Evolutionary conservation across 2,113 vertebrate species (phyloP).

Genomic region (Eretmochelys imbricata): DNA sequence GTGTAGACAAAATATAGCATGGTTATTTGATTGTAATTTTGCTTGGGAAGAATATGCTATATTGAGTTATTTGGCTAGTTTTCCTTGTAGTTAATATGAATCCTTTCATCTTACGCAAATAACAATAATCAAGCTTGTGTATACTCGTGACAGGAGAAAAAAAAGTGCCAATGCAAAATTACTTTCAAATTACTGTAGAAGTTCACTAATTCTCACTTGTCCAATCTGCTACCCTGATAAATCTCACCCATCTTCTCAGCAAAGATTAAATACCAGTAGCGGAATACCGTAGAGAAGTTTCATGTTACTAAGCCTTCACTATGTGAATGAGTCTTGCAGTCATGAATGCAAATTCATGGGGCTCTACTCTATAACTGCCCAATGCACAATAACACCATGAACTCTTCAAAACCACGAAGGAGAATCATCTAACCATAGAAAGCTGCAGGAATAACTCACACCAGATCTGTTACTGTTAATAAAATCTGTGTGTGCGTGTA

Average conservation of each 20-base stretch:
- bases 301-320: background rate
- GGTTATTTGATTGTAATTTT: background rate
- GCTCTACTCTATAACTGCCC: background rate
- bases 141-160: background rate
- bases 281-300: background rate
- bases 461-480: background rate
- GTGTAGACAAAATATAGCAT: background rate
- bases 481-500: background rate
- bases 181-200: background rate
- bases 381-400: background rate
- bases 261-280: background rate
- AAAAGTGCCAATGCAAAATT: background rate
- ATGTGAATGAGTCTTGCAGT: background rate
- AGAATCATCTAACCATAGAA: background rate
- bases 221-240: background rate
- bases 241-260: background rate
- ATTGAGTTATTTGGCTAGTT: rapidly evolving
- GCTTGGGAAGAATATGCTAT: rapidly evolving
- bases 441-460: rapidly evolving
- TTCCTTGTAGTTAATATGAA: background rate
- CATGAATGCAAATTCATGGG: background rate
- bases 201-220: background rate
- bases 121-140: background rate
- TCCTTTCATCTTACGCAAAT: background rate
- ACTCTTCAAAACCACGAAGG: background rate